Evolutionary conservation across 2,797 vertebrate species (phyloP).

Genomic region (Sebastiscus tertius): DNA sequence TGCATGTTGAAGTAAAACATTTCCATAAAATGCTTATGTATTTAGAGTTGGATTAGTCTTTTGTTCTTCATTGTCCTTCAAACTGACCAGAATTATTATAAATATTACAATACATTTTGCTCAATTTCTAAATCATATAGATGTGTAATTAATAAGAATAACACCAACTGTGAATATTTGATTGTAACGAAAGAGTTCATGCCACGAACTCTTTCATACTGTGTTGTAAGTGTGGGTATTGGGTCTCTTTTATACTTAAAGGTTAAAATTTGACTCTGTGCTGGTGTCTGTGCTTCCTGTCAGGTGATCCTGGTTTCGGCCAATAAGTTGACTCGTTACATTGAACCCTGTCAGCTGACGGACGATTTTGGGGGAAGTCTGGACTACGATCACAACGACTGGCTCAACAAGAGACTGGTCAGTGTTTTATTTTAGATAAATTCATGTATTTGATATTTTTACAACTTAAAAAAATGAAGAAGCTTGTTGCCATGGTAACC

Average conservation of each 20-base stretch:
- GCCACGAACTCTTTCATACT: not conserved
- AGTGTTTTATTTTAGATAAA: constrained; percentile 43
- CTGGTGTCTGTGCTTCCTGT: constrained; percentile 3
- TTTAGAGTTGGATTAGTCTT: not conserved
- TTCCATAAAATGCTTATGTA: not conserved
- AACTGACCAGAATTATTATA: not conserved
- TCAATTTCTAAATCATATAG: no score
- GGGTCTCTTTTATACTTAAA: not conserved
- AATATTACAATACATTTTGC: no score
- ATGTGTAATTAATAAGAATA: not conserved
- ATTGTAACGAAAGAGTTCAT: not conserved
- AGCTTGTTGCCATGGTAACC: not conserved
- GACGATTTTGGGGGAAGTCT: constrained; percentile 97
- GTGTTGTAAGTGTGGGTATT: not conserved
- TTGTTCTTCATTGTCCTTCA: not conserved
- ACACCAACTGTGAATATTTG: not conserved
- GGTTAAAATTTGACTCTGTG: not conserved
- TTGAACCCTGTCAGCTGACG: constrained; percentile 96
- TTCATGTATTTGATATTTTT: not conserved
- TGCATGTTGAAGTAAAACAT: not conserved
- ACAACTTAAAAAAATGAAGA: not conserved
- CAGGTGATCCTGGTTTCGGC: constrained; percentile 99
- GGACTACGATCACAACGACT: constrained; percentile 96
- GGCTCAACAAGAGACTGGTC: constrained; percentile 98
- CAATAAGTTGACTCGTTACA: constrained; percentile 97